Evolutionary conservation across 2,113 vertebrate species (phyloP).

Genomic region (Psittacula cyanocephala): DNA sequence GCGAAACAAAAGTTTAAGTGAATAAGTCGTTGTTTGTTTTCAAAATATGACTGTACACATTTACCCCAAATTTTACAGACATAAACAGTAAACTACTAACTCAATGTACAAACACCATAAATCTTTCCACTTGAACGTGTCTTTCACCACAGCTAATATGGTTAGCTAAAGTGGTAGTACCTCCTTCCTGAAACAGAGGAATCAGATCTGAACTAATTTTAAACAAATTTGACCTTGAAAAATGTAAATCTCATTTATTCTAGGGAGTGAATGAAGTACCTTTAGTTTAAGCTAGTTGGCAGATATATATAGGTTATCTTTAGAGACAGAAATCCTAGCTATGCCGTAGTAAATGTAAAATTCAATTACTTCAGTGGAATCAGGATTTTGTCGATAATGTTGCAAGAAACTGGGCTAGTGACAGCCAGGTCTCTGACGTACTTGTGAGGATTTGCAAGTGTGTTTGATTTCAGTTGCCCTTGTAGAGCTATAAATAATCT

Average conservation of each 20-base stretch:
- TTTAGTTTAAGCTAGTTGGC: background rate
- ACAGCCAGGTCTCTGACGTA: background rate
- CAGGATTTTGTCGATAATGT: background rate
- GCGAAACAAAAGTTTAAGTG: background rate
- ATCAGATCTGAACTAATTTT: background rate
- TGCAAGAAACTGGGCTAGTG: background rate
- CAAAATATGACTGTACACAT: background rate
- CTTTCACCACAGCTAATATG: background rate
- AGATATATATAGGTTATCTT: background rate
- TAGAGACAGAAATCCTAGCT: background rate
- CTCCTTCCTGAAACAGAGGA: background rate
- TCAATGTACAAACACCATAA: background rate
- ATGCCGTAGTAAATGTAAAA: background rate
- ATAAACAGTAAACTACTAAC: background rate
- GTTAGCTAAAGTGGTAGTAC: background rate
- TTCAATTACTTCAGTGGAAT: background rate
- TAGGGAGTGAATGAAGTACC: background rate
- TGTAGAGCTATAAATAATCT: background rate
- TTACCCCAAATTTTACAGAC: background rate
- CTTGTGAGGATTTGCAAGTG: background rate
- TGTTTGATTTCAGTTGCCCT: background rate
- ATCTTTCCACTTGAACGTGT: background rate
- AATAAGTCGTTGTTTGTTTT: background rate
- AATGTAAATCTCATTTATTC: background rate
- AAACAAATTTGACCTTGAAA: slow-evolving; percentile 15